Evolutionary conservation across 2,888 invertebrate species (phyloP).

Genomic region (Trichogramma evanescens): DNA sequence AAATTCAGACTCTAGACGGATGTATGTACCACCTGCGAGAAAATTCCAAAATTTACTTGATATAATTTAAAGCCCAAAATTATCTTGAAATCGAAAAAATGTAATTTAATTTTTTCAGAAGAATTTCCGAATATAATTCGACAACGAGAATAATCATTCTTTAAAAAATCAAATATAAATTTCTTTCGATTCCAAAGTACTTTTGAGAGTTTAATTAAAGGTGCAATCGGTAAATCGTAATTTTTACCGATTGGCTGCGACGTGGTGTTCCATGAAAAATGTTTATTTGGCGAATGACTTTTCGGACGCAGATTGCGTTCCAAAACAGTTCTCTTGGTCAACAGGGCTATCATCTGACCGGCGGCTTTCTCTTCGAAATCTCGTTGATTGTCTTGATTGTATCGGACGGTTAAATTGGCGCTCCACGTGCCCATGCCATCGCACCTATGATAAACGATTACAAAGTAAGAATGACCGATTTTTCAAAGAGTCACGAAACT

Average conservation of each 20-base stretch:
- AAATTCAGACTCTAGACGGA: conserved; percentile 71
- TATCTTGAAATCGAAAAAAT: background rate
- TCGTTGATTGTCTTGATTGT: conserved; percentile 82
- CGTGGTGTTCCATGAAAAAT: conserved; percentile 26
- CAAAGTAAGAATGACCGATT: background rate
- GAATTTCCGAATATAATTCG: no score
- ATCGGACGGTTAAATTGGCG: conserved; percentile 67
- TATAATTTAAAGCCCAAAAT: background rate
- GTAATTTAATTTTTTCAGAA: background rate
- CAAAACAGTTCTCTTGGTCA: conserved; percentile 49
- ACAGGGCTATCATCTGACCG: conserved; percentile 58
- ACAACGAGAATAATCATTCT: no score
- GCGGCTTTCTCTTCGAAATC: conserved; percentile 74
- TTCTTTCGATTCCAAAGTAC: background rate
- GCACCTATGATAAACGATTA: conserved; percentile 26
- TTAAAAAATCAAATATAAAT: no score
- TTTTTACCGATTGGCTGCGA: conserved; percentile 35
- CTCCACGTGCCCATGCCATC: conserved; percentile 65
- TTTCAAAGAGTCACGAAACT: background rate
- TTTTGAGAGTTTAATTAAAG: background rate
- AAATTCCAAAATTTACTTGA: conserved; percentile 15
- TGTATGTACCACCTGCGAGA: conserved; percentile 63
- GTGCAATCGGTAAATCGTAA: background rate
- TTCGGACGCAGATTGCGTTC: conserved; percentile 31
- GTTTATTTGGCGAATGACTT: conserved; percentile 27